Percentiles rank a stretch among this genome's conserved stretches.
phyloP scores from a whole-genome alignment of 1,140 invertebrate species.

The Drosophila ercepeae region DNA sequence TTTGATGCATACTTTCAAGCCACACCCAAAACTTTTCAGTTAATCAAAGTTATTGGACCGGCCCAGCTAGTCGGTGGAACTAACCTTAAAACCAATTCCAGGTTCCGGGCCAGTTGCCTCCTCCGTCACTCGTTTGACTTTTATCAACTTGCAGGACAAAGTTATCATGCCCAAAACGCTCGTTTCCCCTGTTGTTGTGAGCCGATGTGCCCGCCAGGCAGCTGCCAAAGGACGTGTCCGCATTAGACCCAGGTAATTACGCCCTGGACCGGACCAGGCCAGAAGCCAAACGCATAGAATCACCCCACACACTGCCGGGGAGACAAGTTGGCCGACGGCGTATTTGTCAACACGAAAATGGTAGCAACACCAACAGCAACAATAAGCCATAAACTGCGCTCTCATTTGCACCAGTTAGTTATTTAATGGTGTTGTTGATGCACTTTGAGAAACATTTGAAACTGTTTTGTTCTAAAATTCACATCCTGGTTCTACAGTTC shows the following conservation, averaged over 20 bases:
- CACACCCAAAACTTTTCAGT: conserved; percentile 19
- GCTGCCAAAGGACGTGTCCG: conserved; percentile 67
- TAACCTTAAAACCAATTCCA: conserved; percentile 15
- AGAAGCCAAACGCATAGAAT: conserved; percentile 48
- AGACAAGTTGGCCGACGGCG: conserved; percentile 59
- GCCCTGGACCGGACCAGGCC: conserved; percentile 47
- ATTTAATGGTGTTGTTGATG: background rate
- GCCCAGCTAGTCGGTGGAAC: conserved; percentile 15
- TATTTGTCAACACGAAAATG: conserved; percentile 67
- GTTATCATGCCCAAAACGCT: conserved; percentile 45
- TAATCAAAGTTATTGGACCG: conserved; percentile 38
- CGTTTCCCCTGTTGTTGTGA: conserved; percentile 40
- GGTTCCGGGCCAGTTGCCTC: conserved; percentile 4
- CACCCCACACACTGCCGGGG: background rate
- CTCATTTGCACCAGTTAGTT: conserved; percentile 71
- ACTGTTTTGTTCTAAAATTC: background rate
- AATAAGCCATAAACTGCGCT: conserved; percentile 66
- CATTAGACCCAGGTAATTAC: conserved; percentile 75
- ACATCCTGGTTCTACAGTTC: too few relatives aligned
- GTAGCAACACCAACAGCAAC: conserved; percentile 27
- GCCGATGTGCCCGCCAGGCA: conserved; percentile 36
- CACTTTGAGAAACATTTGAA: background rate
- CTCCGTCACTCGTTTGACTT: conserved; percentile 18
- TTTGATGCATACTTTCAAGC: background rate
- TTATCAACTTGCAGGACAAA: conserved; percentile 31